Evolutionary conservation across 2,797 vertebrate genomes (phyloP).

Genomic region (Dipus sagitta): DNA sequence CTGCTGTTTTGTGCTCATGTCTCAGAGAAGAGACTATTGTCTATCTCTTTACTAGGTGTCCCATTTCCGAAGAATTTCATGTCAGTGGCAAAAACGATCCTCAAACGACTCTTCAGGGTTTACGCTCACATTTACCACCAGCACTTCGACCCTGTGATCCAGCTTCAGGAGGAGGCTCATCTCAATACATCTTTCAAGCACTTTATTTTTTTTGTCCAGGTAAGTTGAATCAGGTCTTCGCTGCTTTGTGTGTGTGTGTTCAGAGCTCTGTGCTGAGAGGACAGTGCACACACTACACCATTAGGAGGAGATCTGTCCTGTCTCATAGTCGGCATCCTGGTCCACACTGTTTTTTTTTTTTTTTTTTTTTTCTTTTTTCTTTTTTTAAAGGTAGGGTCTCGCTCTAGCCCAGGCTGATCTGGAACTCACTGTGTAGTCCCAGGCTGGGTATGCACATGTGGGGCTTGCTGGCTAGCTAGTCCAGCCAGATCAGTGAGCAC

Average conservation of each 20-base stretch:
- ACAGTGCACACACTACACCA: not conserved
- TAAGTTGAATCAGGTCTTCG: constrained; percentile 78
- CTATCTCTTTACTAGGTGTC: constrained; percentile 90
- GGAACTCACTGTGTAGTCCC: too few relatives aligned
- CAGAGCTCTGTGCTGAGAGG: not conserved
- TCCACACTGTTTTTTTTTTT: too few relatives aligned
- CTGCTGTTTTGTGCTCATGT: constrained; percentile 36
- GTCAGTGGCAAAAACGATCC: constrained; percentile 98
- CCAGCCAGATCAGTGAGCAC: too few relatives aligned
- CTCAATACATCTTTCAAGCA: constrained; percentile 99
- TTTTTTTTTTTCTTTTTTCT: too few relatives aligned
- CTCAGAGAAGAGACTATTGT: constrained; percentile 45
- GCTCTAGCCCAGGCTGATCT: too few relatives aligned
- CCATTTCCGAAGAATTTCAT: constrained; percentile 99
- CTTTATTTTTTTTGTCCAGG: constrained; percentile 99
- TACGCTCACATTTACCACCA: constrained; percentile 99
- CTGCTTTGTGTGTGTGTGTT: not conserved
- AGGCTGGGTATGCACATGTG: too few relatives aligned
- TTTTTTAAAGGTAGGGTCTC: too few relatives aligned
- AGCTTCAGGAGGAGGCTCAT: constrained; percentile 98
- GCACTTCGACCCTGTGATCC: constrained; percentile 99
- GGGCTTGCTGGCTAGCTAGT: too few relatives aligned
- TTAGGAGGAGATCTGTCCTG: not conserved
- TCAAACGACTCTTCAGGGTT: constrained; percentile 98
- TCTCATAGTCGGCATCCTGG: not conserved